Evolutionary conservation across 2,888 invertebrate genomes (phyloP).

Genomic region (Ophioninae sp.): DNA sequence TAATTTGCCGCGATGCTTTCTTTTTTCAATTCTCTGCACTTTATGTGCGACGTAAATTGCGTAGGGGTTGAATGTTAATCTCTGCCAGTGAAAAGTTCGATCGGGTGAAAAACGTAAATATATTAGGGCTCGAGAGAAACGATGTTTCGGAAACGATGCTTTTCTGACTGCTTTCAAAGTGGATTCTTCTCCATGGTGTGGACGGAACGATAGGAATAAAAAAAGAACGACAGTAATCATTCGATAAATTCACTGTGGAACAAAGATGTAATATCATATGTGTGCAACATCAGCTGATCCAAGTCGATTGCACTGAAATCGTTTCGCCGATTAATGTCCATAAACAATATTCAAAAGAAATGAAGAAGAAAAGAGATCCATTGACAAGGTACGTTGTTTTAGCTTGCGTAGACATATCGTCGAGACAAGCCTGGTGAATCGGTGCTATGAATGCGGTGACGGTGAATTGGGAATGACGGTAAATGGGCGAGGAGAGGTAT

Average conservation of each 20-base stretch:
- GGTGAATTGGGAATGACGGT: conserved; percentile 65
- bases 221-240: neutral
- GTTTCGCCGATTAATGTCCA: conserved; percentile 9
- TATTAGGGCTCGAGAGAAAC: neutral
- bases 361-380: conserved; percentile 54
- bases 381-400: conserved; percentile 74
- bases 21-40: neutral
- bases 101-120: neutral
- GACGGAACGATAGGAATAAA: neutral
- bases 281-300: neutral
- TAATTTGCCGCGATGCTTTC: neutral
- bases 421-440: conserved; percentile 77
- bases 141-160: neutral
- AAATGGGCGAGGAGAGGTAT: conserved; percentile 62
- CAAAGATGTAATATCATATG: neutral
- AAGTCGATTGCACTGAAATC: neutral
- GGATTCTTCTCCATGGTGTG: neutral
- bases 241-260: neutral
- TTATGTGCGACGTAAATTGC: neutral
- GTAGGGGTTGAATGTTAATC: too few species aligned
- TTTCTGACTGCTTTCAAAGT: neutral
- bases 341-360: conserved; percentile 14
- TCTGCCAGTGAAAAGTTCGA: too few species aligned
- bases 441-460: conserved; percentile 66
- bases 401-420: conserved; percentile 78